Evolutionary conservation across 2,797 vertebrate species (phyloP).

Genomic region (Acestrorhynchus altus): DNA sequence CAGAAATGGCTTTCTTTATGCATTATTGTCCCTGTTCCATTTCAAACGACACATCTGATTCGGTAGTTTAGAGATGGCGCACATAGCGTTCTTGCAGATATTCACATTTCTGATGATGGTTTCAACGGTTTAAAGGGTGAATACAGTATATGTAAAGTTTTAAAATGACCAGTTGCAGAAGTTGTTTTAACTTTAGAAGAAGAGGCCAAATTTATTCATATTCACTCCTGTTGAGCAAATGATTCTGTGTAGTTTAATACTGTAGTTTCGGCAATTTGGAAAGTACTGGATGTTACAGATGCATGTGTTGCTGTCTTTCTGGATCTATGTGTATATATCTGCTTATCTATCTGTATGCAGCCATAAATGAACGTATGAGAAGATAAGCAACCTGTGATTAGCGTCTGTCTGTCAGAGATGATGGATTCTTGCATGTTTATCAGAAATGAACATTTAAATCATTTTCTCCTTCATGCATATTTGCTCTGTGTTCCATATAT

Average conservation of each 20-base stretch:
- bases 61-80: no score
- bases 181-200: background rate
- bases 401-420: background rate
- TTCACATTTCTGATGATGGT: background rate
- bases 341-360: background rate
- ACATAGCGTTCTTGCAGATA: conserved; percentile 10
- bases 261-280: no score
- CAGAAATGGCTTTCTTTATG: conserved; percentile 1
- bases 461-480: conserved; percentile 33
- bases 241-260: background rate
- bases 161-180: background rate
- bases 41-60: background rate
- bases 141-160: no score
- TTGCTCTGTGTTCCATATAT: conserved; percentile 1
- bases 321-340: background rate
- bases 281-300: no score
- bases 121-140: no score
- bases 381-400: background rate
- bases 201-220: background rate
- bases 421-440: background rate
- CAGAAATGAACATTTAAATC: conserved; percentile 21
- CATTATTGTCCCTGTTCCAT: conserved; percentile 2
- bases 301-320: background rate
- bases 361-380: background rate
- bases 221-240: background rate